Evolutionary conservation across 1,140 invertebrate genomes (phyloP).

Genomic region (Hydropsyche tenuis): DNA sequence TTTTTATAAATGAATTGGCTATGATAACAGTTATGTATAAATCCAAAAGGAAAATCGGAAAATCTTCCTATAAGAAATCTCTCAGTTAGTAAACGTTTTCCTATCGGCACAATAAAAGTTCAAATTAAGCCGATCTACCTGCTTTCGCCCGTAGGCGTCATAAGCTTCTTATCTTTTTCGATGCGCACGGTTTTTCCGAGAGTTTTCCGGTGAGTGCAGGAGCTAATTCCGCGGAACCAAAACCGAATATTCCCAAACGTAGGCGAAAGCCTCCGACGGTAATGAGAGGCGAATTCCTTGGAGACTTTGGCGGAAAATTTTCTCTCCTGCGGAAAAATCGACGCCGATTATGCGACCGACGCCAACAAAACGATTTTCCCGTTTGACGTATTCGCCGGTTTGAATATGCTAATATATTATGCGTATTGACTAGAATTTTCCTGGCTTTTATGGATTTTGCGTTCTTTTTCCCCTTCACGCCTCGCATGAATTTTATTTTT

Average conservation of each 20-base stretch:
- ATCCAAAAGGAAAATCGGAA: too few relatives aligned
- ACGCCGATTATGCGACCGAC: conserved; percentile 33
- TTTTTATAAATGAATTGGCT: too few relatives aligned
- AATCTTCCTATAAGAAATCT: too few relatives aligned
- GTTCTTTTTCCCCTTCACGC: too few relatives aligned
- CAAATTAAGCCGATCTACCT: not conserved
- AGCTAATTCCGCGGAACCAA: conserved; percentile 14
- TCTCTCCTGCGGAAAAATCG: not conserved
- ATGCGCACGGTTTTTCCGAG: not conserved
- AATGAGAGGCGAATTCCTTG: conserved; percentile 31
- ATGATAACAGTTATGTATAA: too few relatives aligned
- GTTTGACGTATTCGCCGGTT: not conserved
- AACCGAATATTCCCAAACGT: conserved; percentile 34
- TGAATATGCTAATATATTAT: not conserved
- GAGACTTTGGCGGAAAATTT: conserved; percentile 19
- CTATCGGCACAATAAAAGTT: too few relatives aligned
- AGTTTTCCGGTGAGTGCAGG: not conserved
- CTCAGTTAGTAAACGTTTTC: too few relatives aligned
- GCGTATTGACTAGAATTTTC: too few relatives aligned
- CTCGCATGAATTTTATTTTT: too few relatives aligned
- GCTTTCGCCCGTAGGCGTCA: not conserved
- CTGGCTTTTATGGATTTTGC: too few relatives aligned
- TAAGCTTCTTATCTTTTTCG: conserved; percentile 1
- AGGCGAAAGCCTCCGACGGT: too few relatives aligned
- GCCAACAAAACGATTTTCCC: not conserved